These are phyloP conservation scores for Anolis apletophallus DNA, from an alignment of 2,797 vertebrate species.

Conservation along the genomic window DNA sequence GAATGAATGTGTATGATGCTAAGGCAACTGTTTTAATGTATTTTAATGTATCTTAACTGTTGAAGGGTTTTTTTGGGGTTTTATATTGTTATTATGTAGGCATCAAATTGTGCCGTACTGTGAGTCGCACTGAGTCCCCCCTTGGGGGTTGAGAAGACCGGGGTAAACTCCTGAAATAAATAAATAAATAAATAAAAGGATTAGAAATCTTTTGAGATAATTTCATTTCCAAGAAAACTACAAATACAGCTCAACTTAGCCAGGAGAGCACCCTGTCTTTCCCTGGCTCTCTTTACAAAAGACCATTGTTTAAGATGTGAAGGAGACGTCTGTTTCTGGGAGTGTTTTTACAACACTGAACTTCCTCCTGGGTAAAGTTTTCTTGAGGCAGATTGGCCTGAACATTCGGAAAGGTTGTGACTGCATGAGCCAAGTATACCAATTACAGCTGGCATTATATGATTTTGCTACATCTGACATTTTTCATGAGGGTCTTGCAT, in stretches of 20 bases:
- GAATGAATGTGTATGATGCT: no score
- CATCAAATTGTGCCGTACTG: no score
- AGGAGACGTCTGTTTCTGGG: slow-evolving; percentile 52
- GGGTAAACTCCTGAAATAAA: no score
- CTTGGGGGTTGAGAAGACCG: no score
- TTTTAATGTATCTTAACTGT: no score
- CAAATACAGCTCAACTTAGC: slow-evolving; percentile 39
- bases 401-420: not conserved
- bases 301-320: not conserved
- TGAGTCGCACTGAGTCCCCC: no score
- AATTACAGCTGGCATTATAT: not conserved
- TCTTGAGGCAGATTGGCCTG: not conserved
- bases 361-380: not conserved
- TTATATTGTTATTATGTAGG: no score
- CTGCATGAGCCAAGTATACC: not conserved
- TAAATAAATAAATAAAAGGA: no score
- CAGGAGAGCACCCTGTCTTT: fast-evolving
- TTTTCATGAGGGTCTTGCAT: not conserved
- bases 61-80: no score
- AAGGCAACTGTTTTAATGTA: no score
- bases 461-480: not conserved
- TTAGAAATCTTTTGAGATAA: slow-evolving; percentile 40
- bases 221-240: slow-evolving; percentile 52
- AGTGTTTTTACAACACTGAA: slow-evolving; percentile 26
- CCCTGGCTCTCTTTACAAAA: slow-evolving; percentile 18